Evolutionary conservation across 1,140 invertebrate genomes (phyloP).

Genomic region (Orchesella cincta): DNA sequence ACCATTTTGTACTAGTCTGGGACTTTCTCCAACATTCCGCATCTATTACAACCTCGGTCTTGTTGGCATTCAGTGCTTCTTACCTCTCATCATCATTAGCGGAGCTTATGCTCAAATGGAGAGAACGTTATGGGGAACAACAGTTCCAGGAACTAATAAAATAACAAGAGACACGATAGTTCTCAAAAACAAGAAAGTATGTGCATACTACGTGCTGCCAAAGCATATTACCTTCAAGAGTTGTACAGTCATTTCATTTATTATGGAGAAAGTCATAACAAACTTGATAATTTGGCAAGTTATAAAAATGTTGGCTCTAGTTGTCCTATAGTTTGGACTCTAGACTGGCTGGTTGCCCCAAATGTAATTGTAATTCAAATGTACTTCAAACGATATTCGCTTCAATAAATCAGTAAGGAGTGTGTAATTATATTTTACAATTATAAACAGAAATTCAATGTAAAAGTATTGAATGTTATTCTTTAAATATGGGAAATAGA

Average conservation of each 20-base stretch:
- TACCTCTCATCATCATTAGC: constrained; percentile 74
- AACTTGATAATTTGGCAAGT: constrained; percentile 64
- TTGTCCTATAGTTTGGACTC: constrained; percentile 74
- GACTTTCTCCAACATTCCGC: constrained; percentile 62
- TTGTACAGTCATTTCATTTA: no score
- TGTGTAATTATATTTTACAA: no score
- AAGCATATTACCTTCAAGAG: no score
- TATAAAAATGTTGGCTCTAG: constrained; percentile 81
- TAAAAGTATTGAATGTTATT: no score
- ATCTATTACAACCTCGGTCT: constrained; percentile 62
- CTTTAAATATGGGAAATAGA: no score
- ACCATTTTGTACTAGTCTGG: constrained; percentile 64
- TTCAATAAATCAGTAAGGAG: constrained; percentile 70
- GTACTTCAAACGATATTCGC: constrained; percentile 70
- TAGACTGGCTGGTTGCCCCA: constrained; percentile 81
- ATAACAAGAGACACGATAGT: constrained; percentile 72
- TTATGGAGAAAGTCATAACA: background rate
- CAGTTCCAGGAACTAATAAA: constrained; percentile 73
- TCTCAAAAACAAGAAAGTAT: constrained; percentile 77
- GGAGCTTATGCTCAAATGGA: constrained; percentile 78
- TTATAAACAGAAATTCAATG: no score
- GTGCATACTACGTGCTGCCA: constrained; percentile 66
- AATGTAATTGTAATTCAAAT: constrained; percentile 76
- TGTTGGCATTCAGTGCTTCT: constrained; percentile 69
- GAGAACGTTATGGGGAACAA: constrained; percentile 71